Conservation (phyloP, 2,888 invertebrate genomes). For the Selenia dentaria region DNA sequence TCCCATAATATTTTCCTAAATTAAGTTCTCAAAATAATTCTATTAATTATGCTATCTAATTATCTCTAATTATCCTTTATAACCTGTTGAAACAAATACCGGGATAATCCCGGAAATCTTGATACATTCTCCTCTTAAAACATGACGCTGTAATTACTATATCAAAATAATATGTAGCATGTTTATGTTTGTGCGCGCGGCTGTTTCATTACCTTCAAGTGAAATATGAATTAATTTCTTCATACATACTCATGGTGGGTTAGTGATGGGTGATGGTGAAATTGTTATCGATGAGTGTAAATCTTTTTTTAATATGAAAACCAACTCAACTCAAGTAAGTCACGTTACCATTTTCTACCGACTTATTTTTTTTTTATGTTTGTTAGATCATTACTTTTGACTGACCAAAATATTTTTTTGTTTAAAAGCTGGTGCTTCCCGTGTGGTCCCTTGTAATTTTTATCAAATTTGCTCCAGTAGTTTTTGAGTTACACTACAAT, state of each 20-base stretch:
- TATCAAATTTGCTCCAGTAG: too few relatives aligned
- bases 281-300: constrained; percentile 15
- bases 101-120: constrained; percentile 5
- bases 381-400: too few relatives aligned
- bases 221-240: constrained; percentile 75
- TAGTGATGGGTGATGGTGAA: constrained; percentile 41
- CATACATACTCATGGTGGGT: constrained; percentile 47
- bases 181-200: constrained; percentile 37
- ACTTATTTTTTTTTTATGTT: too few relatives aligned
- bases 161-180: constrained; percentile 16
- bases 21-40: background rate
- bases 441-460: too few relatives aligned
- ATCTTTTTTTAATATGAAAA: too few relatives aligned
- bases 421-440: too few relatives aligned
- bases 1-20: background rate
- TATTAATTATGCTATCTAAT: background rate
- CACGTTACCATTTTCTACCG: too few relatives aligned
- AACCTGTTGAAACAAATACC: constrained; percentile 1
- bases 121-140: constrained; percentile 1
- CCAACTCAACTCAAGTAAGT: too few relatives aligned
- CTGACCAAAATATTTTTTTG: too few relatives aligned
- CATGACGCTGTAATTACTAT: constrained; percentile 14
- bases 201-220: constrained; percentile 63
- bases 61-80: background rate
- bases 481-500: too few relatives aligned